Base-by-base conservation (phyloP, 1,140 invertebrate genomes). In the Drosophila lacteicornis region DNA sequence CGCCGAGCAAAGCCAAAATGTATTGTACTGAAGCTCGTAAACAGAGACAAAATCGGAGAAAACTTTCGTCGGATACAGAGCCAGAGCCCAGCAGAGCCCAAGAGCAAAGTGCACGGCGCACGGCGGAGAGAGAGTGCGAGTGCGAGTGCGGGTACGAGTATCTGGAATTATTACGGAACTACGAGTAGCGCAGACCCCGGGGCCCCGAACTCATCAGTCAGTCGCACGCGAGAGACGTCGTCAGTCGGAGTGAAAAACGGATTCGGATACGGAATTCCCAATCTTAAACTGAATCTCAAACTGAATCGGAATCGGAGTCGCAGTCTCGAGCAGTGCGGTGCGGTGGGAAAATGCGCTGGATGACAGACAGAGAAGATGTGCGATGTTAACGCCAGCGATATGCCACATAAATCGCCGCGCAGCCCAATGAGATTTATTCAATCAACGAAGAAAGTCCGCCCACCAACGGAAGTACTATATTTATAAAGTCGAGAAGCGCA, bases 21-120 rank as follows among this genome's bases (percentile, higher is more conserved):
- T 83, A 84, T 83, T 83, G 82, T 80, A 51, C 33, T 51, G 40
- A 40, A 51, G 46, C 49, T 55, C 49, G 57, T 73, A 74, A 74
- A 73, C 69, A 73, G 67, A 73, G 66, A 73, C 43, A 68, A 49
- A 71, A 36, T 67, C 38, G 67, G 62, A 67, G 73, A 76, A 59
- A 80, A 80, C 77, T 80, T 80, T 80, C 77, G 70, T 80, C 78
- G 68, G 49, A 80, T 71, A 80, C 67, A 74, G 63, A 22, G 19
- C 19, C 19, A 74, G 63, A 22, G 19, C 19, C 19, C 67, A 74
- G 63, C 67, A 74, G 63, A 53, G 81, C 59, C 79, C 83, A 84
- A 83, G 82, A 82, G 85, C 86, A 88, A 90, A 87, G 85, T 90
- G 85, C 86, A 90, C 85, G 86, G 78, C 81, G 85, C 85, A 90